phyloP scores from a whole-genome alignment of 2,888 invertebrate genomes.

The Sisyra nigra region DNA sequence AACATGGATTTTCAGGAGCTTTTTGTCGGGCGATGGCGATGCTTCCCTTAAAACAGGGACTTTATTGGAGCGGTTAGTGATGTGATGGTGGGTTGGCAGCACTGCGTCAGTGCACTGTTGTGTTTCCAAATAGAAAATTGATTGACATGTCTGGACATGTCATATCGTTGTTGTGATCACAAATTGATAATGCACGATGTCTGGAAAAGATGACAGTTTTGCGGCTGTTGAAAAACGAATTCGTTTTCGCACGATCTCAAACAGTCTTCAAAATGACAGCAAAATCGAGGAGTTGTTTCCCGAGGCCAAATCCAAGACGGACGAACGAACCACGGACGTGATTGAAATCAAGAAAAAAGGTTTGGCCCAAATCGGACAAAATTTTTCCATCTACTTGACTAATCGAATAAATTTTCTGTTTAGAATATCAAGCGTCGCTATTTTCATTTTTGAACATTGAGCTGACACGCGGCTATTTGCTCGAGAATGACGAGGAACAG shows the following conservation, averaged over 20 bases:
- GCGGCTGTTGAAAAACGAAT: constrained; percentile 26
- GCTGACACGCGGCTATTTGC: constrained; percentile 77
- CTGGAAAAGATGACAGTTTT: constrained; percentile 15
- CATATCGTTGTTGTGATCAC: not conserved
- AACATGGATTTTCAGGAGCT: too few species aligned
- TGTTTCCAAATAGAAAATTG: too few species aligned
- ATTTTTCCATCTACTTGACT: not conserved
- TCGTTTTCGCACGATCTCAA: constrained; percentile 29
- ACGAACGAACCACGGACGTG: constrained; percentile 16
- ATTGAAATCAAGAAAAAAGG: constrained; percentile 19
- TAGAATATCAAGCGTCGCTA: constrained; percentile 26
- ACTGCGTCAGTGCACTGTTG: too few species aligned
- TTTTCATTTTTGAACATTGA: constrained; percentile 69
- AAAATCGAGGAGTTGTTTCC: constrained; percentile 25
- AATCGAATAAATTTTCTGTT: constrained; percentile 10
- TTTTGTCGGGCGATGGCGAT: too few species aligned
- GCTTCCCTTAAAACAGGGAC: too few species aligned
- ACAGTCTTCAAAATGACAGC: constrained; percentile 24
- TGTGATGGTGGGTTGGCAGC: too few species aligned
- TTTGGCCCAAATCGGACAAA: constrained; percentile 2
- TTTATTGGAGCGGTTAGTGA: too few species aligned
- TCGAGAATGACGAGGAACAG: constrained; percentile 90
- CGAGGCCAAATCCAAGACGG: constrained; percentile 13
- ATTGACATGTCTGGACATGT: too few species aligned
- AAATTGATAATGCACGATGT: constrained; percentile 13